phyloP scores from a whole-genome alignment of 2,797 vertebrate species.

The Diglossa cyanea region DNA sequence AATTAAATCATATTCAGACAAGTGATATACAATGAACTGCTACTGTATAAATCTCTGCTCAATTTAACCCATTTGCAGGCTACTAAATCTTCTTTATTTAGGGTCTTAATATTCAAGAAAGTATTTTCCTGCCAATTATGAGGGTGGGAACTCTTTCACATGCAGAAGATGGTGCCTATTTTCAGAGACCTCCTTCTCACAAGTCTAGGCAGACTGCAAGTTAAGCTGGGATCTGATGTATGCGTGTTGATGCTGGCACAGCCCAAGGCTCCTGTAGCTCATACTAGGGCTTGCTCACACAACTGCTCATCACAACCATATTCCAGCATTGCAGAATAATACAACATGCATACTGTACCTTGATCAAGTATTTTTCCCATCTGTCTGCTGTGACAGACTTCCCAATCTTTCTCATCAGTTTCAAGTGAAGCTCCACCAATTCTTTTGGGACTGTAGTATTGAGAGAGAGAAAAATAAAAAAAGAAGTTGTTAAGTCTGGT shows the following conservation, averaged over 20 bases:
- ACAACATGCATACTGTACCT: constrained; percentile 75
- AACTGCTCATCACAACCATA: neutral
- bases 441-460: constrained; percentile 86
- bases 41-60: neutral
- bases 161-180: neutral
- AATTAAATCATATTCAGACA: neutral
- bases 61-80: neutral
- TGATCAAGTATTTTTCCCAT: constrained; percentile 98
- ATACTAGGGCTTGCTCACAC: neutral
- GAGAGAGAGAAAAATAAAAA: neutral
- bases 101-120: neutral
- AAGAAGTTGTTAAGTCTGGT: neutral
- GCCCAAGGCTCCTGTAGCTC: neutral
- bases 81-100: neutral
- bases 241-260: rapidly evolving
- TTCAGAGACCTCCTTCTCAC: neutral
- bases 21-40: neutral
- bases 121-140: neutral
- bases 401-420: constrained; percentile 95
- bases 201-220: neutral
- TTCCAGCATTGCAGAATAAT: neutral
- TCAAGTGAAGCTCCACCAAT: constrained; percentile 94
- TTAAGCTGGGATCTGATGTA: neutral
- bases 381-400: constrained; percentile 92
- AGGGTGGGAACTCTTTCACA: neutral